A percentile compares a stretch with the other conserved stretches of the same genome.
These are phyloP conservation scores for Amblyjoppa proteus DNA, from an alignment of 2,888 invertebrate genomes.

Conservation along the genomic window DNA sequence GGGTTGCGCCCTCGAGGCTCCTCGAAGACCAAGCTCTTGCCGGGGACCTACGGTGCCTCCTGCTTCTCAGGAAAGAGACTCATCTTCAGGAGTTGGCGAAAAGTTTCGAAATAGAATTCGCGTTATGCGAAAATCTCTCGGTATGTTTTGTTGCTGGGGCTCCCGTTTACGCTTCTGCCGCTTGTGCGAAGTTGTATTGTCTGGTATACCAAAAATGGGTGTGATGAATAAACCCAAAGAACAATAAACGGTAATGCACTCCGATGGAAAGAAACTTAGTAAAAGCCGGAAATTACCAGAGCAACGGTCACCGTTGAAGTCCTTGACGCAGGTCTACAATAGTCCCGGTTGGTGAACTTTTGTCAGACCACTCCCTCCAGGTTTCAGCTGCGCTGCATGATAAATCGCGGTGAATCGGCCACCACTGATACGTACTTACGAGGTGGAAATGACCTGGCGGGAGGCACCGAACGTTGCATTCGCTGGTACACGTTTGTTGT, in stretches of 20 bases:
- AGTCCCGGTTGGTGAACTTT: too few species aligned
- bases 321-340: too few species aligned
- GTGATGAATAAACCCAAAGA: not conserved
- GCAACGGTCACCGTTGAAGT: too few species aligned
- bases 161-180: not conserved
- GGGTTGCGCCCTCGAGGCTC: conserved; percentile 19
- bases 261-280: not conserved
- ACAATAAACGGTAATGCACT: not conserved
- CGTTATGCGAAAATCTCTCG: not conserved
- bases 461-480: conserved; percentile 25
- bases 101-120: conserved; percentile 38
- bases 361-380: not conserved
- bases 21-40: conserved; percentile 22
- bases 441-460: conserved; percentile 1
- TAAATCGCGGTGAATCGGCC: conserved; percentile 14
- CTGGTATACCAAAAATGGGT: not conserved
- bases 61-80: not conserved
- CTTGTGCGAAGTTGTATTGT: not conserved
- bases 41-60: not conserved
- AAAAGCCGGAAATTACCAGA: not conserved
- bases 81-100: not conserved
- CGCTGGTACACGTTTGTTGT: conserved; percentile 45
- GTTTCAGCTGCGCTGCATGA: conserved; percentile 9
- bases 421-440: conserved; percentile 34
- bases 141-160: not conserved